These are phyloP conservation scores for Eristalinus aeneus DNA, from an alignment of 2,888 invertebrate genomes.

Conservation along the genomic window DNA sequence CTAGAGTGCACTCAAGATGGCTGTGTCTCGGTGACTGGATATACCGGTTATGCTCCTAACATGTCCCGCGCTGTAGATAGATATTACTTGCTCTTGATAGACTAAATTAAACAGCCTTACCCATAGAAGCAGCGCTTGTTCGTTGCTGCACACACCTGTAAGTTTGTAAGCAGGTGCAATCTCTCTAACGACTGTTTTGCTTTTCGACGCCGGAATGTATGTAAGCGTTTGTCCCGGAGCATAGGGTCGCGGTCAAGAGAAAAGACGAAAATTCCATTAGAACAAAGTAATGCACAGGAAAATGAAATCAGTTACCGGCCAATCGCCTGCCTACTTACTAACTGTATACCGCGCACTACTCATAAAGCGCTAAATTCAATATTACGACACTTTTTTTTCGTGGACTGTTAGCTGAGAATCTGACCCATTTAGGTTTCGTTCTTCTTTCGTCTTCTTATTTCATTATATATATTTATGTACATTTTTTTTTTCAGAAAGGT, in stretches of 20 bases:
- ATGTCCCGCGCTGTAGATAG: constrained; percentile 32
- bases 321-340: constrained; percentile 25
- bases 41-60: constrained; percentile 64
- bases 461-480: not conserved
- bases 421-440: constrained; percentile 60
- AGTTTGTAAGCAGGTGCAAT: constrained; percentile 64
- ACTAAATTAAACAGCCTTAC: constrained; percentile 63
- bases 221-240: not conserved
- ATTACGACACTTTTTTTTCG: constrained; percentile 54
- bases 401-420: constrained; percentile 37
- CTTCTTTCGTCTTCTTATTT: constrained; percentile 13
- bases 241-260: constrained; percentile 21
- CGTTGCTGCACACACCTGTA: constrained; percentile 41
- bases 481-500: not conserved
- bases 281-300: constrained; percentile 19
- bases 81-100: constrained; percentile 64
- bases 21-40: constrained; percentile 58
- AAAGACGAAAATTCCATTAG: constrained; percentile 47
- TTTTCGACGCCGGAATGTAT: constrained; percentile 13
- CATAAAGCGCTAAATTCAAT: constrained; percentile 56
- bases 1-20: constrained; percentile 48
- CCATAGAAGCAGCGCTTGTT: constrained; percentile 13
- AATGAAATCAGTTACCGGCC: constrained; percentile 41
- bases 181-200: constrained; percentile 60
- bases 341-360: constrained; percentile 39